A percentile compares a stretch with the other conserved stretches of the same genome.
Conservation (phyloP, 2,888 invertebrate genomes). For the Aspidiotus destructor region DNA sequence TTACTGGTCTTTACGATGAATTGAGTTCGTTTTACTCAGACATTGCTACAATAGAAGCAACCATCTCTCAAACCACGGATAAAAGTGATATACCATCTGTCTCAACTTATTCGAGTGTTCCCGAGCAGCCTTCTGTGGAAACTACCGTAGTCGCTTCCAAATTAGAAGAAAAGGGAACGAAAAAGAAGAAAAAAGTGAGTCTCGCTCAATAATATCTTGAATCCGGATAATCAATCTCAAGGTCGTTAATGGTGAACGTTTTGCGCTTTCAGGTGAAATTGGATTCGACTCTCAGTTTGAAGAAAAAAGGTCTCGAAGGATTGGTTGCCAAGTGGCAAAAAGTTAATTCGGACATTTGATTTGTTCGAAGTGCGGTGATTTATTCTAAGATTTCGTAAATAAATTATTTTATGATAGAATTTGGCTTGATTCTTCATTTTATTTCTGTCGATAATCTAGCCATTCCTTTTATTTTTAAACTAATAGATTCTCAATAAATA, state of each 20-base stretch:
- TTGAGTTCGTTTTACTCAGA: slow-evolving; percentile 33
- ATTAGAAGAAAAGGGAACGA: slow-evolving; percentile 22
- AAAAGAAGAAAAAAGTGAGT: slow-evolving; percentile 24
- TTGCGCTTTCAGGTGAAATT: slow-evolving; percentile 20
- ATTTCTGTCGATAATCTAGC: too few species aligned
- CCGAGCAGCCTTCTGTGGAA: neutral
- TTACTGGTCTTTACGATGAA: slow-evolving; percentile 9
- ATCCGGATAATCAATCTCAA: neutral
- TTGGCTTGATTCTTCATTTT: too few species aligned
- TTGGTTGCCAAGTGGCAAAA: slow-evolving; percentile 33
- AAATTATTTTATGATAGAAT: neutral
- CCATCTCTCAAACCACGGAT: slow-evolving; percentile 1
- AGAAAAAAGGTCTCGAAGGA: slow-evolving; percentile 30
- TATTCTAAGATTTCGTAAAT: neutral
- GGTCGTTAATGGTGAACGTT: neutral
- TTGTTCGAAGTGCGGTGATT: neutral
- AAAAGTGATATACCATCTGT: slow-evolving; percentile 9
- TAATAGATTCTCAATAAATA: too few species aligned
- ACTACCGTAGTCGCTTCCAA: neutral
- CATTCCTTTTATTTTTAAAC: too few species aligned
- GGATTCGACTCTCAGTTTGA: slow-evolving; percentile 26
- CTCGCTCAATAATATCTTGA: neutral
- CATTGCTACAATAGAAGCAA: slow-evolving; percentile 28
- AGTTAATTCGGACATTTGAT: slow-evolving; percentile 19
- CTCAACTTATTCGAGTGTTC: neutral